Conservation (phyloP, 1,140 invertebrate species). For the Formica exsecta region DNA sequence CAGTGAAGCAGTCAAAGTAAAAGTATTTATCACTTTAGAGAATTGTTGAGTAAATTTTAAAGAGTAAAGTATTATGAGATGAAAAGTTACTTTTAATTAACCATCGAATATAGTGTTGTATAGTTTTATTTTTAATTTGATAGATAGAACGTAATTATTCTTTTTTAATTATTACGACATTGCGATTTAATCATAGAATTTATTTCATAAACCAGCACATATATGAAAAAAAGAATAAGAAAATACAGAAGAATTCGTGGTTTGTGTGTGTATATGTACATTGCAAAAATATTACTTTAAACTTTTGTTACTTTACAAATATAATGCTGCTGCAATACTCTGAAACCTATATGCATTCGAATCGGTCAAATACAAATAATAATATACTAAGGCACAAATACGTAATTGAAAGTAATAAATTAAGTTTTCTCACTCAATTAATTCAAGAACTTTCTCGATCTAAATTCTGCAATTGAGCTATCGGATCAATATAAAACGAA, state of each 20-base stretch:
- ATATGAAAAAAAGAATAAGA: not conserved
- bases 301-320: not conserved
- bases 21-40: not conserved
- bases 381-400: not conserved
- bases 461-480: not conserved
- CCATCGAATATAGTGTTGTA: not conserved
- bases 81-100: not conserved
- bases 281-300: not conserved
- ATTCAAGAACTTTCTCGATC: not conserved
- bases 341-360: not conserved
- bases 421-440: not conserved
- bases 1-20: not conserved
- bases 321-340: not conserved
- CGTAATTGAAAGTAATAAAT: not conserved
- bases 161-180: conserved; percentile 3
- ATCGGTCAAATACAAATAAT: not conserved
- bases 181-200: not conserved
- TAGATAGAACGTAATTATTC: not conserved
- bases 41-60: not conserved
- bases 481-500: not conserved
- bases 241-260: not conserved
- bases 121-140: not conserved
- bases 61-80: not conserved
- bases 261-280: not conserved
- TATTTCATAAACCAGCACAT: not conserved